Conservation (phyloP, 1,140 invertebrate species). For the Drosophila lacertosa region DNA sequence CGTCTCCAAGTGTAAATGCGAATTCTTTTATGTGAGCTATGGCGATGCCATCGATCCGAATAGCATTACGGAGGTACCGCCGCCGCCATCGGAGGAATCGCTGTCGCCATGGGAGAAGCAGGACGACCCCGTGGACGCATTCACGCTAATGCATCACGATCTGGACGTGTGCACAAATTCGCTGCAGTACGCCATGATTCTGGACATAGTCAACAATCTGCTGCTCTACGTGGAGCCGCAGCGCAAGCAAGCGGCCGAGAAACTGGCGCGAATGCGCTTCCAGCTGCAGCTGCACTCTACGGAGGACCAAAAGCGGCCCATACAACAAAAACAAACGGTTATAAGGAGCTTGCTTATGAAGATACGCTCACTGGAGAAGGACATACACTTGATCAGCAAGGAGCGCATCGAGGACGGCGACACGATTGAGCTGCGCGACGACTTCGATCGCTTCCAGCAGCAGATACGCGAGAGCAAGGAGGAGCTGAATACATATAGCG, state of each 20-base stretch:
- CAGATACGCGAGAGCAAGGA: slow-evolving; percentile 96
- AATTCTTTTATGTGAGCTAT: slow-evolving; percentile 98
- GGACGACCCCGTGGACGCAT: slow-evolving; percentile 96
- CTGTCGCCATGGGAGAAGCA: slow-evolving; percentile 89
- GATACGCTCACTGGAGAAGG: slow-evolving; percentile 93
- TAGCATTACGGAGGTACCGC: slow-evolving; percentile 87
- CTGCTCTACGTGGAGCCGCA: slow-evolving; percentile 98
- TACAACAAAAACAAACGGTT: slow-evolving; percentile 95
- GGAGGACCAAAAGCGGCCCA: slow-evolving; percentile 95
- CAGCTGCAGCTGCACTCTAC: slow-evolving; percentile 94
- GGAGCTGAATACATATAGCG: slow-evolving; percentile 92
- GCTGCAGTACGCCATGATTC: slow-evolving; percentile 96
- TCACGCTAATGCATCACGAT: slow-evolving; percentile 99
- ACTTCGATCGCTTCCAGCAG: slow-evolving; percentile 88
- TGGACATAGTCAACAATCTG: slow-evolving; percentile 99
- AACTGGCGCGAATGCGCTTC: slow-evolving; percentile 95
- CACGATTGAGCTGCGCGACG: slow-evolving; percentile 88
- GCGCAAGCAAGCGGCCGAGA: slow-evolving; percentile 94
- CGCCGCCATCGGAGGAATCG: slow-evolving; percentile 88
- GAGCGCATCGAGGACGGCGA: slow-evolving; percentile 90
- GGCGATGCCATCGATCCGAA: slow-evolving; percentile 92
- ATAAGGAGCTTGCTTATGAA: slow-evolving; percentile 92
- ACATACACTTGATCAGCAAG: slow-evolving; percentile 95
- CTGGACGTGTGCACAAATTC: slow-evolving; percentile 98
- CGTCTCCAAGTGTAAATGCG: slow-evolving; percentile 97